Conservation (phyloP, 1,140 invertebrate genomes). For the Tetraneura akinire region DNA sequence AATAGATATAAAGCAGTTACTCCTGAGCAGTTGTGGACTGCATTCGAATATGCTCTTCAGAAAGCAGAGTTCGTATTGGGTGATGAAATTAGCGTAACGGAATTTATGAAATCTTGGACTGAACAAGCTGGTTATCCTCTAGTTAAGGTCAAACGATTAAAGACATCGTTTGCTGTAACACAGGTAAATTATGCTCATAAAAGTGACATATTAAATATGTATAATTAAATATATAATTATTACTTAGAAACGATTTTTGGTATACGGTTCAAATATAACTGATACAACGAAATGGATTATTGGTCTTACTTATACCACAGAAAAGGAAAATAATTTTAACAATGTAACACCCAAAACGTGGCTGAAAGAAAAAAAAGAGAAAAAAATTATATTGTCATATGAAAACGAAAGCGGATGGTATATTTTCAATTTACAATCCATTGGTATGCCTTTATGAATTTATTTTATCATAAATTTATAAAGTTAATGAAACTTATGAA, state of each 20-base stretch:
- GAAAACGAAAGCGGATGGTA: neutral
- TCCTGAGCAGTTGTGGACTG: constrained; percentile 51
- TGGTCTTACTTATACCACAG: constrained; percentile 43
- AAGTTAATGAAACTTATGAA: too few species aligned
- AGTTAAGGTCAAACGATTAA: constrained; percentile 66
- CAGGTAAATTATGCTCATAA: constrained; percentile 58
- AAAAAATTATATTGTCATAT: neutral
- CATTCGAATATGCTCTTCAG: constrained; percentile 43
- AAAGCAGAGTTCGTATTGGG: neutral
- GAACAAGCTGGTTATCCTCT: constrained; percentile 75
- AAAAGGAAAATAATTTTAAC: constrained; percentile 11
- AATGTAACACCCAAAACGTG: neutral
- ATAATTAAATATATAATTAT: too few species aligned
- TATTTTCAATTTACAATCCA: constrained; percentile 46
- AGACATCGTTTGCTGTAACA: constrained; percentile 64
- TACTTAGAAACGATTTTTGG: constrained; percentile 31
- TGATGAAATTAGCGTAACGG: neutral
- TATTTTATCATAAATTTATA: too few species aligned
- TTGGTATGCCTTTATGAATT: neutral
- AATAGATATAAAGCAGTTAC: constrained; percentile 51
- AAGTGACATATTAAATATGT: neutral
- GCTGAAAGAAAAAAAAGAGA: neutral
- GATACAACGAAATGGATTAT: constrained; percentile 29
- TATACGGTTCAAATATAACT: neutral
- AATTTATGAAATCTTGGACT: constrained; percentile 74